Percentiles rank a stretch among this genome's conserved stretches.
Evolutionary conservation across 2,113 vertebrate genomes (phyloP).

Genomic region (Lontra canadensis): DNA sequence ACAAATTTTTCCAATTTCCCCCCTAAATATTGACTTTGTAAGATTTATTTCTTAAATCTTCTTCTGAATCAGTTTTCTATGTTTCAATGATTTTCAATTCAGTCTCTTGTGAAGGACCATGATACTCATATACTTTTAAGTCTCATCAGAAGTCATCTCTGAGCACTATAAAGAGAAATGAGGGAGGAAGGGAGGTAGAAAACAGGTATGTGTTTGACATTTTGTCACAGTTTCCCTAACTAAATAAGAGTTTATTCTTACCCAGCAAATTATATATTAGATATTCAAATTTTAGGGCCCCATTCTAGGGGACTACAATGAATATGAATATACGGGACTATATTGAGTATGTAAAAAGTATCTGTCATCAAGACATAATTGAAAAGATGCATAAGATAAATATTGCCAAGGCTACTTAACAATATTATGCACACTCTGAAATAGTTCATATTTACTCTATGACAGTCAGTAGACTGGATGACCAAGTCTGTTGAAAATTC

Average conservation of each 20-base stretch:
- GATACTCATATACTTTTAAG: background rate
- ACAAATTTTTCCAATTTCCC: background rate
- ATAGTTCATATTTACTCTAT: background rate
- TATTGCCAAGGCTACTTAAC: background rate
- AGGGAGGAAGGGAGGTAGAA: background rate
- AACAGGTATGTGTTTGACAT: background rate
- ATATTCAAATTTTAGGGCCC: background rate
- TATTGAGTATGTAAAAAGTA: background rate
- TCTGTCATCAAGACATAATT: background rate
- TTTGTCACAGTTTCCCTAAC: background rate
- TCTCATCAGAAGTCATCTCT: background rate
- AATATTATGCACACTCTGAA: background rate
- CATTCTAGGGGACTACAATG: background rate
- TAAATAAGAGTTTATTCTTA: background rate
- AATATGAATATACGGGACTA: background rate
- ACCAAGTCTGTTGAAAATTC: background rate
- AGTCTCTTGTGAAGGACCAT: background rate
- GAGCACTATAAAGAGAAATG: background rate
- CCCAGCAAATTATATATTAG: background rate
- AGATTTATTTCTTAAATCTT: background rate
- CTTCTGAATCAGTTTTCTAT: background rate
- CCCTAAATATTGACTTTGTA: background rate
- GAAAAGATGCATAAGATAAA: background rate
- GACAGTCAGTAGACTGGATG: background rate
- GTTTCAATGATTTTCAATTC: background rate